phyloP scores from a whole-genome alignment of 2,888 invertebrate genomes.

The Drosophila neutralis region DNA sequence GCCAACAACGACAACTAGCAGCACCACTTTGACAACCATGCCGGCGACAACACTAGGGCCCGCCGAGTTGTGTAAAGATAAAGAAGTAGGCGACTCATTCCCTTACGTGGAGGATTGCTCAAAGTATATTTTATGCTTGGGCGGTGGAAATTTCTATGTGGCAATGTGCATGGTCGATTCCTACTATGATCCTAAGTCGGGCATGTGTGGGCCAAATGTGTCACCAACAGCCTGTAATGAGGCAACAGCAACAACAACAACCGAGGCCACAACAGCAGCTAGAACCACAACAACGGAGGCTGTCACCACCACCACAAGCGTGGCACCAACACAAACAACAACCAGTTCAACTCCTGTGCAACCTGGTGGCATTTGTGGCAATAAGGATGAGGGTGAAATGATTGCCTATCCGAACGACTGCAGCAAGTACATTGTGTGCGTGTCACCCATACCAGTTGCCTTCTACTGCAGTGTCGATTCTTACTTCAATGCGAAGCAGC shows the following conservation, averaged over 20 bases:
- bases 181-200: constrained; percentile 66
- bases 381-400: constrained; percentile 55
- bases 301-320: constrained; percentile 33
- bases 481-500: constrained; percentile 58
- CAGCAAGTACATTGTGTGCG: constrained; percentile 76
- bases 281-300: constrained; percentile 40
- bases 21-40: constrained; percentile 36
- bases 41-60: constrained; percentile 49
- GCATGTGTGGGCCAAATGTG: constrained; percentile 60
- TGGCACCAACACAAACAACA: constrained; percentile 42
- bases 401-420: constrained; percentile 72
- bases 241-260: constrained; percentile 32
- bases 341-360: constrained; percentile 23
- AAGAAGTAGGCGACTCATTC: constrained; percentile 34
- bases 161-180: constrained; percentile 57
- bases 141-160: constrained; percentile 40
- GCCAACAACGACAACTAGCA: constrained; percentile 35
- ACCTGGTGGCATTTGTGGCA: constrained; percentile 56
- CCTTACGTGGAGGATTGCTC: constrained; percentile 63
- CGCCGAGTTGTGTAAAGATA: constrained; percentile 47
- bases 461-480: constrained; percentile 66
- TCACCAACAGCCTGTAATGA: constrained; percentile 63
- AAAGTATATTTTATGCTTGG: constrained; percentile 67
- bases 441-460: constrained; percentile 73
- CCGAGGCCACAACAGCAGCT: constrained; percentile 38